A percentile compares a stretch with the other conserved stretches of the same genome.
These are phyloP conservation scores for Ptiloglossa arizonensis DNA, from an alignment of 1,140 invertebrate genomes.

Conservation along the genomic window DNA sequence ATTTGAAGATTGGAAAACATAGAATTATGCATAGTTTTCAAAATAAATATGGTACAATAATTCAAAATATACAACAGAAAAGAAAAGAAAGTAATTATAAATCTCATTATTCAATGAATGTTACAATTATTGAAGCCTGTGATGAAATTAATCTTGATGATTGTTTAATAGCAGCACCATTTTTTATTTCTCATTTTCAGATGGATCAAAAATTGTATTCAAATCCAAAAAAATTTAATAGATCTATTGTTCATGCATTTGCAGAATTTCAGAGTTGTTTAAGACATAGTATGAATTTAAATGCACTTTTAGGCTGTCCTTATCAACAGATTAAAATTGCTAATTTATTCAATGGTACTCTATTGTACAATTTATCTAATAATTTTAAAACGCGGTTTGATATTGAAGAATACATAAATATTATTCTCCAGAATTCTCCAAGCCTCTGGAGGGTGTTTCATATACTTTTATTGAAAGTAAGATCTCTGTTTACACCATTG, in stretches of 20 bases:
- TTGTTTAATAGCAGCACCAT: constrained; percentile 83
- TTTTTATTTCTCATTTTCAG: constrained; percentile 85
- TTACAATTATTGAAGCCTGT: constrained; percentile 59
- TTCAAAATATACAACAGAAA: constrained; percentile 6
- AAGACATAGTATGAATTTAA: constrained; percentile 84
- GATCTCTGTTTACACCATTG: constrained; percentile 44
- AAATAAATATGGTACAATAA: constrained; percentile 55
- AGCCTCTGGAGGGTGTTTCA: constrained; percentile 80
- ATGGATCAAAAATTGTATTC: constrained; percentile 83
- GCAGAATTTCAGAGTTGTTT: constrained; percentile 88
- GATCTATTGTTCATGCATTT: constrained; percentile 85
- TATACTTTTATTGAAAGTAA: constrained; percentile 57
- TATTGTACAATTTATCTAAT: constrained; percentile 87
- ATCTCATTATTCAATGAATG: constrained; percentile 13
- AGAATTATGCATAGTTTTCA: constrained; percentile 63
- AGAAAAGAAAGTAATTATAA: constrained; percentile 35
- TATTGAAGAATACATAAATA: constrained; percentile 81
- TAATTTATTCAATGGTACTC: constrained; percentile 87
- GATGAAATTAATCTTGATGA: constrained; percentile 81
- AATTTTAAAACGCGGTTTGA: constrained; percentile 83
- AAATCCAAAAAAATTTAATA: constrained; percentile 84
- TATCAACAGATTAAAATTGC: constrained; percentile 82
- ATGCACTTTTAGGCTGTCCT: constrained; percentile 84
- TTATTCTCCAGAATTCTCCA: constrained; percentile 80
- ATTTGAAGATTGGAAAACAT: constrained; percentile 80